Evolutionary conservation across 2,797 vertebrate species (phyloP), one percentile per base, ranked within the genome.

Genomic region (Anabas testudineus): DNA sequence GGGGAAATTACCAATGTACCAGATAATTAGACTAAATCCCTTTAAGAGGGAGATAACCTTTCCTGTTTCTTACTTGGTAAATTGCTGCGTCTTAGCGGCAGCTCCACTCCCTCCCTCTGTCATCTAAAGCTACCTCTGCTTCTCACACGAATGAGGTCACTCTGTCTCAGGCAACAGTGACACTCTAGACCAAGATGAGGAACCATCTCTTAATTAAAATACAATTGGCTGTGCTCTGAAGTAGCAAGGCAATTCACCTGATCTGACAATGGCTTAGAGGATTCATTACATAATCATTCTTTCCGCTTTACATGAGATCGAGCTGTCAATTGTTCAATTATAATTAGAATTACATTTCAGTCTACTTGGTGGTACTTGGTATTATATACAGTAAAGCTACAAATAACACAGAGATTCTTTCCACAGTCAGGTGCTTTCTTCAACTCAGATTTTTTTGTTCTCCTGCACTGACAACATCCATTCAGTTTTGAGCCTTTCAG

Each of bases 181-280:
- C 90, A 94, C 85, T 84, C 89, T 91, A 93, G 88, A 90, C 90
- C 81, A 68, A 75, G 85, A 82, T 34, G 71, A 94, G 80, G 78
- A 73, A 89, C 83, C 88, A 92, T 93, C 89, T 91, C 92, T 94
- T 94, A 94, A 95, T 94, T 93, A 94, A 93, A 93, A 92, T 78
- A 90, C 91, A 91, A 92, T 87, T 78, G 81, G 60, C 80, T 79
- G 74, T 37, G 54, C 69, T 70, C 84, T 85, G 74, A 83, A 79
- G 70, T 85, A 73, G 66, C 78, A 49, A 68, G 57, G 56, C 70
- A 82, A 77, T 77, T 67, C 79, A 90, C 83, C 87, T 89, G 86
- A 90, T 88, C 88, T 84, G 76, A 83, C 83, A 63, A 60, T 26
- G 69, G 64, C 75, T 84, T 48, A n/a, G 57, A 71, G 74, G 75